Base-by-base conservation (phyloP, 2,797 vertebrate species). In the Micropoecilia bifurca region DNA sequence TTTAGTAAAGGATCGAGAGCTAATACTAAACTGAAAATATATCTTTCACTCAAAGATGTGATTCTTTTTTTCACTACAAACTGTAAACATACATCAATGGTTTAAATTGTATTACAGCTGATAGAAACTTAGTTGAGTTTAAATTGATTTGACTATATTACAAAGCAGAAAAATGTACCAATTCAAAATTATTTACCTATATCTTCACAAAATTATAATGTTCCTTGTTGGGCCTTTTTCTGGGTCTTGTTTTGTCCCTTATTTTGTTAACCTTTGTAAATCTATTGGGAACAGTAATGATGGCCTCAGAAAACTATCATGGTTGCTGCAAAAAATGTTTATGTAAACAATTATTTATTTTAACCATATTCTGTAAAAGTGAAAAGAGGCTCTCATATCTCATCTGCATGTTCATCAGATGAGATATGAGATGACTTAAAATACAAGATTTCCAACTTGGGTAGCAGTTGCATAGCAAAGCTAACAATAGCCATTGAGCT, bases 401-500 rank as follows among this genome's bases (percentile, higher is more conserved):
- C 82, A 36, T n/a, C 28, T 76, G 25, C 22, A 75, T 79, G n/a
- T 55, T 77, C 78, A 79, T 75, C 79, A 88, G 57, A n/a, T n/a
- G n/a, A n/a, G n/a, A n/a, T n/a, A n/a, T n/a, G n/a, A n/a, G n/a
- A n/a, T n/a, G n/a, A 12, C 45, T 59, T 71, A 46, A 3, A 46
- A 28, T 68, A 13, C n/a, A 53, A 79, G 47, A 48, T 77, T 61
- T 78, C 33, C 71, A 46, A 53, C 71, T 45, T 22, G 12, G n/a
- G 28, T 83, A 75, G 33, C 84, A 69, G 48, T 71, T 85, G 3
- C n/a, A 69, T 83, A 78, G 83, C 76, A 39, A 41, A 75, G 22
- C 66, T 61, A 53, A 90, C 82, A 88, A 86, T 84, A 48, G 61
- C 10, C 36, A 28, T 79, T 78, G 76, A 82, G 76, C 47, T 47